phyloP scores from a whole-genome alignment of 2,797 vertebrate species.

The Rhyacichthys aspro region DNA sequence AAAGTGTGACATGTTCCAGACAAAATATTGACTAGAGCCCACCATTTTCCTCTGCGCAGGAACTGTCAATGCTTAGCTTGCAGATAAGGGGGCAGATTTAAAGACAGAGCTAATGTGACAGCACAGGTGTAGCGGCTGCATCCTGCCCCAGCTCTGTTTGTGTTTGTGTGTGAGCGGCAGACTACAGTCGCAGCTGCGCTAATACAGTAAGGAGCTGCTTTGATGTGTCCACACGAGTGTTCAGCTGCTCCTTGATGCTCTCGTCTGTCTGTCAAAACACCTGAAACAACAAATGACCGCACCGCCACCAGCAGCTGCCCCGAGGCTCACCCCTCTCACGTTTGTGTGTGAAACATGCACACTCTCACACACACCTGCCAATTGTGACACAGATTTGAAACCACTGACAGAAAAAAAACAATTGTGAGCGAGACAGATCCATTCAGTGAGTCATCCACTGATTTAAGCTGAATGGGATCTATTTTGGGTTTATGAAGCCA shows the following conservation, averaged over 20 bases:
- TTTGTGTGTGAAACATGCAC: constrained; percentile 5
- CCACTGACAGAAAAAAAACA: constrained; percentile 4
- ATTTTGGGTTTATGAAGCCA: no score
- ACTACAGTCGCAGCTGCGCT: constrained; percentile 47
- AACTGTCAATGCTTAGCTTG: no score
- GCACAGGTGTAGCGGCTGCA: no score
- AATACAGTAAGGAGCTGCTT: constrained; percentile 39
- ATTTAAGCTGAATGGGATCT: no score
- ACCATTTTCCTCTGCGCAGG: no score
- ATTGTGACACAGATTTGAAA: constrained; percentile 48
- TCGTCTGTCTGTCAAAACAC: constrained; percentile 53
- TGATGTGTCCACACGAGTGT: constrained; percentile 49
- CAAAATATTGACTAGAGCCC: no score
- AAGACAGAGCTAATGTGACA: no score
- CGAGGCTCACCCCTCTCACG: constrained; percentile 8
- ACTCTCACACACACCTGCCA: constrained; percentile 32
- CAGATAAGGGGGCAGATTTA: no score
- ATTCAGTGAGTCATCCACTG: no score
- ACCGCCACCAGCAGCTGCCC: constrained; percentile 52
- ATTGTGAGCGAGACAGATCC: no score
- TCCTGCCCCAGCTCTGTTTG: neutral
- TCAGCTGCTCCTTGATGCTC: constrained; percentile 49
- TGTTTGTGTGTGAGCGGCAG: constrained; percentile 4
- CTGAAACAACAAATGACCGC: constrained; percentile 68
- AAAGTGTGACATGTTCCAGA: no score